A percentile compares a stretch with the other conserved stretches of the same genome.
These are phyloP conservation scores for Geopemphigus sp. DNA, from an alignment of 1,140 invertebrate species.

Conservation along the genomic window DNA sequence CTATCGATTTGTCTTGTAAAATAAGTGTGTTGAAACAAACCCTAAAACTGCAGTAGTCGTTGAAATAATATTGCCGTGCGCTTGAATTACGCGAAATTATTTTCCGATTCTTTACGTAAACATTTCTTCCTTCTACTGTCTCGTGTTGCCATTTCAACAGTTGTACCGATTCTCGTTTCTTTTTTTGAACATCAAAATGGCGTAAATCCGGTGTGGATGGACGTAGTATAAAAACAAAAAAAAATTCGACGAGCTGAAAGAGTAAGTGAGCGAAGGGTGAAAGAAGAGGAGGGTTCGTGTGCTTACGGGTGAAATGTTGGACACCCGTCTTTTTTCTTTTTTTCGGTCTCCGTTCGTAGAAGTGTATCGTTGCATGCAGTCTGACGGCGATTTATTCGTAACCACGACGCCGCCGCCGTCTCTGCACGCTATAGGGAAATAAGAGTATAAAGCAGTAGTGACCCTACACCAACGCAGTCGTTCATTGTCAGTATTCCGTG, in stretches of 20 bases:
- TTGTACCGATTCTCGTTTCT: constrained; percentile 39
- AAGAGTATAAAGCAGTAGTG: neutral
- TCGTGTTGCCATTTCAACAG: constrained; percentile 33
- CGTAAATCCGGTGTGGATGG: constrained; percentile 6
- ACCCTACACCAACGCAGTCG: constrained; percentile 15
- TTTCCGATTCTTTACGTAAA: neutral
- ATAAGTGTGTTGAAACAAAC: constrained; percentile 1
- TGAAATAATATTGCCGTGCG: neutral
- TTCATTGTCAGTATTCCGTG: constrained; percentile 22
- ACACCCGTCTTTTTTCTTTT: constrained; percentile 19
- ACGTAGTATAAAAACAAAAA: neutral
- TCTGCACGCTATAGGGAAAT: constrained; percentile 9
- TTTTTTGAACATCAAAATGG: constrained; percentile 31
- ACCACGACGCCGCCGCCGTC: constrained; percentile 6
- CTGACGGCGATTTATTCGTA: constrained; percentile 38
- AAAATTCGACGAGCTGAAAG: too few species aligned
- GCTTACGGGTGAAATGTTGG: constrained; percentile 4
- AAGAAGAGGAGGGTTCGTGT: neutral
- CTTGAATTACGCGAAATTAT: constrained; percentile 31
- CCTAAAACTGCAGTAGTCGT: constrained; percentile 8
- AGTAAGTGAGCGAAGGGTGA: too few species aligned
- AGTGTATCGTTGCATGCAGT: constrained; percentile 39
- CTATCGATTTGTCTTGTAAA: neutral
- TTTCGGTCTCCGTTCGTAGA: constrained; percentile 10
- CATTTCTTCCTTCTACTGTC: constrained; percentile 20